A percentile compares a stretch with the other conserved stretches of the same genome.
These are phyloP conservation scores for Chionoecetes opilio DNA, from an alignment of 1,140 invertebrate genomes.

Conservation along the genomic window DNA sequence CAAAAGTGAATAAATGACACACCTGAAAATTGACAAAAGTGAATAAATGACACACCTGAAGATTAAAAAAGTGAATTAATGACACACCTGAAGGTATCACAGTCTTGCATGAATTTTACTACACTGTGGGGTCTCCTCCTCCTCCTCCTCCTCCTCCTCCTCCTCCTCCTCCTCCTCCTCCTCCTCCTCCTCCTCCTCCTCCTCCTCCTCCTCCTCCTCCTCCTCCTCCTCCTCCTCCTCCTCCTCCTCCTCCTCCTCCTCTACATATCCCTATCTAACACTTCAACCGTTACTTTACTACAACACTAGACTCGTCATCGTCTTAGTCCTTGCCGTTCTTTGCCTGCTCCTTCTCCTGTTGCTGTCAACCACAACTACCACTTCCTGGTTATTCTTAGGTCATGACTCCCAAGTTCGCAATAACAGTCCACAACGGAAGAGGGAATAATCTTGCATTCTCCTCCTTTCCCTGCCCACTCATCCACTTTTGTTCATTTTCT, in stretches of 20 bases:
- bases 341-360: no score
- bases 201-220: not conserved
- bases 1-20: no score
- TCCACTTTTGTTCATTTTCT: not conserved
- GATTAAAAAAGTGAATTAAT: no score
- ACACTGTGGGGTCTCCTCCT: no score
- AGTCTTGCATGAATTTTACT: no score
- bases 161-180: not conserved
- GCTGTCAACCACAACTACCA: no score
- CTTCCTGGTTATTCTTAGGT: constrained; percentile 18
- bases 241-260: not conserved
- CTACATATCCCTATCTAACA: not conserved
- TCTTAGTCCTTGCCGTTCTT: no score
- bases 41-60: no score
- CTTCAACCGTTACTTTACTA: not conserved
- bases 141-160: not conserved
- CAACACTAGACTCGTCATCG: no score
- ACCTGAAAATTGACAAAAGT: no score
- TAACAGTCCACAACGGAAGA: not conserved
- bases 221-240: not conserved
- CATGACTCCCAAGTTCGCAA: not conserved
- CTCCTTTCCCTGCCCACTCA: not conserved
- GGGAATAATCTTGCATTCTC: not conserved
- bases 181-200: not conserved
- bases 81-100: no score